Base-by-base conservation (phyloP, 2,113 vertebrate species). In the Smithornis capensis region DNA sequence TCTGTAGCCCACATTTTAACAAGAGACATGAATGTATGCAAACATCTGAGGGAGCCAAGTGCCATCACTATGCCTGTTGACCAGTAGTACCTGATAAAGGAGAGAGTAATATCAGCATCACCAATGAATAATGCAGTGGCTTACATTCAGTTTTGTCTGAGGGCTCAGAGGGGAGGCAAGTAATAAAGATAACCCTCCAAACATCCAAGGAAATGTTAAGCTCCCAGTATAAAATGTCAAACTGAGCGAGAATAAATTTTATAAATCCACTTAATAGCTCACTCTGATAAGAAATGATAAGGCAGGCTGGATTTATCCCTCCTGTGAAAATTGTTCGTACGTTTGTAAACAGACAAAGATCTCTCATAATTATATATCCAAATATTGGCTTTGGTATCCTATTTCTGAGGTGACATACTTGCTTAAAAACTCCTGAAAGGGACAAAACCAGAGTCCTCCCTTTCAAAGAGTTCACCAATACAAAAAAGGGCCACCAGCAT, bases 211-310 rank as follows among this genome's bases (percentile, higher is more conserved):
- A 56, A 79, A 37, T 71, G 33, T 31, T 92, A 53, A 84, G 53
- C 57, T 92, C 25, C 44, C 21, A 5, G 44, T 68, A 57, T 65
- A 87, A 94, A 82, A 89, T 45, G 62, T 56, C 80, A 84, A 29
- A 79, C 37, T 4, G 10, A 76, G 25, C 22, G 44, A 91, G 53
- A 89, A 73, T 50, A 57, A 81, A 89, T 82, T 92, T 95, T 91
- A 65, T 65, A 92, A 95, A 96, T 89, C 87, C 0, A 2, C 74
- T 89, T 95, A 94, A 82, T 87, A 89, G 77, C 81, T 94, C 31
- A 10, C 31, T 89, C 76, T 79, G 94, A 85, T 95, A 79, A 92
- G 83, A 87, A 84, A 47, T 84, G 2, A 82, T 92, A 95, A 91
- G n/a, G 71, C 3, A 0, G n/a, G 10, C 44, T 69, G 69, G 57